These are phyloP conservation scores for Gymnoscopelus microlampas DNA, from an alignment of 2,797 vertebrate genomes.

Conservation along the genomic window DNA sequence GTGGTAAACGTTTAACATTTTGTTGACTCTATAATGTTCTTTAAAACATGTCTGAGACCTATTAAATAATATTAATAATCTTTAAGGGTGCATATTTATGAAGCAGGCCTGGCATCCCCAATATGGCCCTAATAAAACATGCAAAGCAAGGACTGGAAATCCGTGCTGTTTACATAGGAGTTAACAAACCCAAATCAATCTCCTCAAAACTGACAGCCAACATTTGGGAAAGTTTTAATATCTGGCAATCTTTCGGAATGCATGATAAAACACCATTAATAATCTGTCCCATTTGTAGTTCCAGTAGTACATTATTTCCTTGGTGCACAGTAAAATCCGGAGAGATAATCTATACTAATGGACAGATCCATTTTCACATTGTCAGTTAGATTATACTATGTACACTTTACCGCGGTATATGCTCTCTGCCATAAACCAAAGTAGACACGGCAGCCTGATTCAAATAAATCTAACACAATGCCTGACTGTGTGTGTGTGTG, in stretches of 20 bases:
- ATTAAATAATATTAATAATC: too few relatives aligned
- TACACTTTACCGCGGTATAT: too few relatives aligned
- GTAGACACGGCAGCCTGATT: slow-evolving; percentile 11
- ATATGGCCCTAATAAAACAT: slow-evolving; percentile 30
- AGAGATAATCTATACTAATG: too few relatives aligned
- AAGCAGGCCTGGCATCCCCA: slow-evolving; percentile 23
- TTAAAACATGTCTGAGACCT: too few relatives aligned
- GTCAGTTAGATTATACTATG: too few relatives aligned
- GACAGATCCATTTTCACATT: too few relatives aligned
- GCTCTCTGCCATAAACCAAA: neutral
- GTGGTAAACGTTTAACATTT: too few relatives aligned
- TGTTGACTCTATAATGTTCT: too few relatives aligned
- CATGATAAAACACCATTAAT: slow-evolving; percentile 5
- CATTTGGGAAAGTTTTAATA: slow-evolving; percentile 17
- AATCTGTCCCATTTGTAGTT: neutral
- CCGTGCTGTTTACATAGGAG: slow-evolving; percentile 12
- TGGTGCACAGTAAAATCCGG: too few relatives aligned
- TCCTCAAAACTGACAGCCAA: slow-evolving; percentile 30
- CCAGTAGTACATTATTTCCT: neutral
- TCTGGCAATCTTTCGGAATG: slow-evolving; percentile 3
- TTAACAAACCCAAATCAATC: slow-evolving; percentile 23
- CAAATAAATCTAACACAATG: slow-evolving; percentile 19
- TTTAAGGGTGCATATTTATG: slow-evolving; percentile 58
- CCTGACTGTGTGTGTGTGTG: slow-evolving; percentile 9
- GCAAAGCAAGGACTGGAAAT: slow-evolving; percentile 22